phyloP scores from a whole-genome alignment of 1,140 invertebrate genomes.

The Leptinotarsa defecta region DNA sequence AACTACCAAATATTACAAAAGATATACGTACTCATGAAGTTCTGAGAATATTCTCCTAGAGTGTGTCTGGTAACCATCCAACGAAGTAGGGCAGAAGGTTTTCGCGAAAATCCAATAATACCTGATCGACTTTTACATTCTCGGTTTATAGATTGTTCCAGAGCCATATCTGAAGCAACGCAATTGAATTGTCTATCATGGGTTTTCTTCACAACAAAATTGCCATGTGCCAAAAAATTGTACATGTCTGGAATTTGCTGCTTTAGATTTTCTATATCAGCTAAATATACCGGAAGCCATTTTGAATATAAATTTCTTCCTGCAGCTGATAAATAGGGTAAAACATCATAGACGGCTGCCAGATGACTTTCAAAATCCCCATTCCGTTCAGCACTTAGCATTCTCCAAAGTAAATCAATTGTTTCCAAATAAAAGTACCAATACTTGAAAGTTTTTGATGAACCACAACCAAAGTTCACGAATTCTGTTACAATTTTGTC shows the following conservation, averaged over 20 bases:
- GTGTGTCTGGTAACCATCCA: conserved; percentile 18
- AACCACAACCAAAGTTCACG: not conserved
- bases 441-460: conserved; percentile 14
- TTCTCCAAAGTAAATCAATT: conserved; percentile 18
- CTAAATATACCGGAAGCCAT: conserved; percentile 21
- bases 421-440: not conserved
- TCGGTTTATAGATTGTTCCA: conserved; percentile 24
- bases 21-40: conserved; percentile 11
- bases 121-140: conserved; percentile 17
- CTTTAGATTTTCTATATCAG: conserved; percentile 19
- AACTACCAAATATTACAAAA: not conserved
- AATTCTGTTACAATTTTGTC: conserved; percentile 1
- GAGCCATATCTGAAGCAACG: conserved; percentile 25
- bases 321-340: conserved; percentile 18
- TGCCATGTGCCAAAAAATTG: conserved; percentile 25
- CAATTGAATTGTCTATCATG: conserved; percentile 25
- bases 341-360: conserved; percentile 3
- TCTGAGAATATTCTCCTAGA: conserved; percentile 15
- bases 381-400: conserved; percentile 20
- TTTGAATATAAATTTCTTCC: conserved; percentile 18
- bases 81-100: conserved; percentile 17
- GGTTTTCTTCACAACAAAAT: conserved; percentile 29
- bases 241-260: conserved; percentile 13
- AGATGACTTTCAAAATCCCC: conserved; percentile 22
- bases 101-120: conserved; percentile 22